Base-by-base conservation (phyloP, 2,888 invertebrate genomes). In the Zaprionus obscuricornis region DNA sequence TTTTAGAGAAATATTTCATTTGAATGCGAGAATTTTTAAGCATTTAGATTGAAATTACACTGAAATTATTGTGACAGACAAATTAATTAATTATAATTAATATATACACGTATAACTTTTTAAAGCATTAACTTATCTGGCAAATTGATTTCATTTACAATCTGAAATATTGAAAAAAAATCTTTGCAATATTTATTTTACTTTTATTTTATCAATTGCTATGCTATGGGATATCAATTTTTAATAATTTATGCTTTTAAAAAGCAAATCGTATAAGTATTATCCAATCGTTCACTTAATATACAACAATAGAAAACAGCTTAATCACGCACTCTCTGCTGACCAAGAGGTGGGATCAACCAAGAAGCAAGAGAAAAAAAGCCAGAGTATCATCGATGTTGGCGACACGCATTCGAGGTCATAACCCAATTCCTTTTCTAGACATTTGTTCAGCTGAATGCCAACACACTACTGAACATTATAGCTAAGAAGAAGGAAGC, bases 361-460 rank as follows among this genome's bases (percentile, higher is more conserved):
- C 34, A 16, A 13, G 22, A 10, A 22, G 47, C 14, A 49, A 31
- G 27, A 33, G 14, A 18, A 13, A 10, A 24, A 26, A 17, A 8
- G 17, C 16, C n/a, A 46, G 39, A 36, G 50, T 36, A 26, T 36
- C 47, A 37, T 39, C 54, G 43, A 29, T 39, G 54, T 27, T 74
- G 70, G 75, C 73, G 74, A 74, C 83, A 85, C 87, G 87, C 85
- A 84, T 87, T 86, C 66, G 87, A 86, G 87, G 86, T 87, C 86
- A 75, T 86, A 87, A 87, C 86, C 86, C 84, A 87, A 76, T 87
- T 87, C 82, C 86, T 82, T 77, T 22, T 55, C 46, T 49, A 47
- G 64, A 24, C 55, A 55, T 50, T n/a, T 55, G 47, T 42, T 43
- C 65, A 45, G 58, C 64, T 64, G 63, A 46, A 40, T 29, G 40